Evolutionary conservation across 1,140 invertebrate species (phyloP).

Genomic region (Zaprionus africanus): DNA sequence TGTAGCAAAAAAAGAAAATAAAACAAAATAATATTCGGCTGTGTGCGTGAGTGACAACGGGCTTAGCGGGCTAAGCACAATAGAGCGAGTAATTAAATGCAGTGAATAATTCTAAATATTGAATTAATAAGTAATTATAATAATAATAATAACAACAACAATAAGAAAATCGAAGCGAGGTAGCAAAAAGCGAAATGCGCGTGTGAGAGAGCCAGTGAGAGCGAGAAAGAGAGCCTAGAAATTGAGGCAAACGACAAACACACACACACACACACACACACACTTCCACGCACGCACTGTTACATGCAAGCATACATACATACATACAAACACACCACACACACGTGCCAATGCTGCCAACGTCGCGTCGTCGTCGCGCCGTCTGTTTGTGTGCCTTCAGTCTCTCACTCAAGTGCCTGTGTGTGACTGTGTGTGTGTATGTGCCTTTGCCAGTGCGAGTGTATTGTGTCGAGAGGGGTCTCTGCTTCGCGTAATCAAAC

Average conservation of each 20-base stretch:
- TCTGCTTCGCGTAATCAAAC: constrained; percentile 22
- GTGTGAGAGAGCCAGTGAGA: constrained; percentile 48
- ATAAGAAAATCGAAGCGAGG: constrained; percentile 66
- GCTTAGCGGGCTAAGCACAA: constrained; percentile 18
- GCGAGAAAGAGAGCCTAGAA: constrained; percentile 13
- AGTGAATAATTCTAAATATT: constrained; percentile 53
- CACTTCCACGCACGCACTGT: constrained; percentile 23
- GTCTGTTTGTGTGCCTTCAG: constrained; percentile 53
- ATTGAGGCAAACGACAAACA: constrained; percentile 28
- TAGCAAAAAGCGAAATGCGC: constrained; percentile 58
- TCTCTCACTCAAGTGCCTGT: constrained; percentile 13
- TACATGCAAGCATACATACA: constrained; percentile 4
- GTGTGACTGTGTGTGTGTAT: not conserved
- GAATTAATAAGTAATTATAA: constrained; percentile 60
- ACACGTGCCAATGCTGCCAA: constrained; percentile 50
- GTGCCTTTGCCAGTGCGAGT: constrained; percentile 1
- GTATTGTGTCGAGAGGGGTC: not conserved
- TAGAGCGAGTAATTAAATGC: constrained; percentile 23
- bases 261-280: constrained; percentile 35
- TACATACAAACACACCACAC: constrained; percentile 20
- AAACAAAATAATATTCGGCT: constrained; percentile 32
- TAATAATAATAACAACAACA: constrained; percentile 69
- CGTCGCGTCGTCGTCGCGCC: constrained; percentile 62
- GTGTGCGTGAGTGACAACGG: constrained; percentile 39
- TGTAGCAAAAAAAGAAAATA: constrained; percentile 26